Base-by-base conservation (phyloP, 2,888 invertebrate species). In the Tipula confusa region DNA sequence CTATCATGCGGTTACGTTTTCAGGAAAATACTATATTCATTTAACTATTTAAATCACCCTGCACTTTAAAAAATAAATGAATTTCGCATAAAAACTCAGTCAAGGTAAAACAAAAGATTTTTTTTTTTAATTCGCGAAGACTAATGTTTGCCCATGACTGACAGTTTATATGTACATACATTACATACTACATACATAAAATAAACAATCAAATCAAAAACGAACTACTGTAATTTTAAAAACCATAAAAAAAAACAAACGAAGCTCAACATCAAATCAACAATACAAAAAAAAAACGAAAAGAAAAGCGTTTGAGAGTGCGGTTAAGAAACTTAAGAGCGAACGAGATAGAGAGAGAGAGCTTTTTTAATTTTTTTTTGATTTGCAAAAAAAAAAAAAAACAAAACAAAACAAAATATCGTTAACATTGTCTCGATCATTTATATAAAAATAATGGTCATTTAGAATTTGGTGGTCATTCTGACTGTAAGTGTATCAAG, bases 401-500 rank as follows among this genome's bases (percentile, higher is more conserved):
- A 43, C 15, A 43, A 15, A 43, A 43, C 18, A 64, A 64, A 64
- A 64, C 33, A 33, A 64, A 64, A 64, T 24, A 64, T 64, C 24
- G 24, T 64, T 64, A 64, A 64, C 64, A 64, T 64, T 64, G 64
- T 64, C 64, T 64, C 24, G 64, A 64, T 64, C 64, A 64, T 64
- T 9, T 24, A 64, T 43, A 43, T 64, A 64, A 64, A 64, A 64
- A 64, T 64, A 64, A 64, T 64, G 64, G 64, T 64, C 64, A 64
- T 24, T 64, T 64, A 64, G 64, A 64, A 64, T 64, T 64, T 64
- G 64, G 64, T 64, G 64, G 64, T 64, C 64, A 64, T 64, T 64
- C 64, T 64, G 64, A 9, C 24, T 64, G 64, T 64, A 64, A 64
- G 64, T 64, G 64, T 24, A 64, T 64, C 11, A 6, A 64, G 24